Evolutionary conservation across 2,888 invertebrate genomes (phyloP).

Genomic region (Scaptomyza cyrtandrae): DNA sequence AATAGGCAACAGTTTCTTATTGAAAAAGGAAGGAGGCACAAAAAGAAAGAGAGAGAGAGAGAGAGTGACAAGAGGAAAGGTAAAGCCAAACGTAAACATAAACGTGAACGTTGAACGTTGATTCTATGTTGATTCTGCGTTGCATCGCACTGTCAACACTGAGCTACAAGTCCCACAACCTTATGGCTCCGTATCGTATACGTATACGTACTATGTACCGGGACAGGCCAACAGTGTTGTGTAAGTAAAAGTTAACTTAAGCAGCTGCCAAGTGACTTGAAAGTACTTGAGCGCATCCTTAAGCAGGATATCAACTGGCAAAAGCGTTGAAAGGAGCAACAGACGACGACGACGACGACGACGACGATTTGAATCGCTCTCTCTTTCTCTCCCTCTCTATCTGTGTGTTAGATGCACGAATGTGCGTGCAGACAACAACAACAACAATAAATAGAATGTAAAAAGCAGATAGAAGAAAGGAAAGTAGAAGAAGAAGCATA

Average conservation of each 20-base stretch:
- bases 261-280: slow-evolving; percentile 80
- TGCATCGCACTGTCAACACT: slow-evolving; percentile 60
- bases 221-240: neutral
- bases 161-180: slow-evolving; percentile 29
- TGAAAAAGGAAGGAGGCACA: neutral
- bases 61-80: neutral
- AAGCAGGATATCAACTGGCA: slow-evolving; percentile 81
- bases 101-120: slow-evolving; percentile 42
- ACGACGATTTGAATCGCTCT: neutral
- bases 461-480: neutral
- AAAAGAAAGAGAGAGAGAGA: neutral
- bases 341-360: slow-evolving; percentile 15
- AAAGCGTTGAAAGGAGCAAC: slow-evolving; percentile 70
- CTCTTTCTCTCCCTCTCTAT: neutral
- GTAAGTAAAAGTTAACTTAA: slow-evolving; percentile 74
- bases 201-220: neutral
- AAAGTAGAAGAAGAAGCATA: neutral
- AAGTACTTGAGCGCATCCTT: slow-evolving; percentile 81
- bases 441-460: slow-evolving; percentile 5
- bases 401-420: slow-evolving; percentile 34
- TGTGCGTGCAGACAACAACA: slow-evolving; percentile 43
- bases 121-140: slow-evolving; percentile 38
- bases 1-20: slow-evolving; percentile 8
- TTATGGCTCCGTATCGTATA: neutral
- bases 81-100: slow-evolving; percentile 17